Evolutionary conservation across 92 coral and sea anemone genomes (phyloP).

Genomic region (Zoanthus solanderi): DNA sequence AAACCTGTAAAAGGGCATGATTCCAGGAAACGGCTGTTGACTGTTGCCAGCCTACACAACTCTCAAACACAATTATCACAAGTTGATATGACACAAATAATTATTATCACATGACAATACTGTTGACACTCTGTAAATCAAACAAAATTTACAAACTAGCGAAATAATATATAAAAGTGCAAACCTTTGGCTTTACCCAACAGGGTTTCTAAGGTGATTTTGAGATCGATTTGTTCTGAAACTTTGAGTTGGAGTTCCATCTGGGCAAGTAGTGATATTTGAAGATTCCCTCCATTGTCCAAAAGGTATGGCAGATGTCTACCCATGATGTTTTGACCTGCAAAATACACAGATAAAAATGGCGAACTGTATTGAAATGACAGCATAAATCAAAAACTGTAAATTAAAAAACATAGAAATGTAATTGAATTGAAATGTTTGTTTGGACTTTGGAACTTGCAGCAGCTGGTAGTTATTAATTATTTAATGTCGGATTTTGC

Average conservation of each 20-base stretch:
- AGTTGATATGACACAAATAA: constrained; percentile 17
- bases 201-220: constrained; percentile 29
- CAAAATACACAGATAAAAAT: constrained; percentile 15
- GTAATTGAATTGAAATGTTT: constrained; percentile 16
- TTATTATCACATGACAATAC: constrained; percentile 20
- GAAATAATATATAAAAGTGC: constrained; percentile 15
- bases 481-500: background rate
- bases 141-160: constrained; percentile 19
- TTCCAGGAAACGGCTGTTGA: constrained; percentile 22
- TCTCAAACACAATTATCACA: constrained; percentile 19
- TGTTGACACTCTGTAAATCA: constrained; percentile 5
- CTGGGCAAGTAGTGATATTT: constrained; percentile 28
- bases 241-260: constrained; percentile 25
- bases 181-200: constrained; percentile 28
- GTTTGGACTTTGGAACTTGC: constrained; percentile 12
- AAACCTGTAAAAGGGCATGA: constrained; percentile 27
- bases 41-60: constrained; percentile 30
- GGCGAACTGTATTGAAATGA: constrained; percentile 24
- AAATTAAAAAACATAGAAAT: constrained; percentile 25
- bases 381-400: constrained; percentile 27
- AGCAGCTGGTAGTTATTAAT: constrained; percentile 11
- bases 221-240: constrained; percentile 16
- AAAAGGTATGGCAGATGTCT: constrained; percentile 27
- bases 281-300: constrained; percentile 26
- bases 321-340: constrained; percentile 26